phyloP scores from a whole-genome alignment of 2,113 vertebrate species.

The Eulacestoma nigropectus region DNA sequence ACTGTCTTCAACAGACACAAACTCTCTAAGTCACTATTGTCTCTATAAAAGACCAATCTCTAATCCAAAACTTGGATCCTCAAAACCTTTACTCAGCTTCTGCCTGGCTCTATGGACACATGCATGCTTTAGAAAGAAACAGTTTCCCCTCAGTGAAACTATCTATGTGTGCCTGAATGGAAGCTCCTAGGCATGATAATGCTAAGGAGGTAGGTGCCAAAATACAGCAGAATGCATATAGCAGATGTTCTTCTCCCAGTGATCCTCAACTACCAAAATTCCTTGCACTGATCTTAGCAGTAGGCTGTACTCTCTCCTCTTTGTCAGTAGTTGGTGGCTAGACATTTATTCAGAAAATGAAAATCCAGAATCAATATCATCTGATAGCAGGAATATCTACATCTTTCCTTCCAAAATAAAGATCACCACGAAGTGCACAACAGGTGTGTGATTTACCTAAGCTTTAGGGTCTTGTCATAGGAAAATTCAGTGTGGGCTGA shows the following conservation, averaged over 20 bases:
- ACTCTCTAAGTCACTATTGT: not conserved
- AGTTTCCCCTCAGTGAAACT: not conserved
- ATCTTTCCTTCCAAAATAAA: not conserved
- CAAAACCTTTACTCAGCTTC: not conserved
- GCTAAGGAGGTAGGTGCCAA: not conserved
- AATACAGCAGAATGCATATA: not conserved
- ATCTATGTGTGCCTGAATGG: not conserved
- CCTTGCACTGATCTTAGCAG: not conserved
- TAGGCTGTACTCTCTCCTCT: not conserved
- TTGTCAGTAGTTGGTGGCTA: not conserved
- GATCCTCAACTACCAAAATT: not conserved
- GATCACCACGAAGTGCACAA: accelerated
- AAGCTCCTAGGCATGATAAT: not conserved
- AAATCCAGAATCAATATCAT: not conserved
- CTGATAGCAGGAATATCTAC: not conserved
- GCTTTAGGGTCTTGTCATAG: not conserved
- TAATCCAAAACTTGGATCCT: not conserved
- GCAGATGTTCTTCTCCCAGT: not conserved
- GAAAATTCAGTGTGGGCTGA: not conserved
- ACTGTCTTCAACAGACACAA: not conserved
- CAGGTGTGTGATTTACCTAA: not conserved
- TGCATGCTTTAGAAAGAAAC: not conserved
- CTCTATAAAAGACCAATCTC: accelerated
- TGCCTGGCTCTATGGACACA: not conserved
- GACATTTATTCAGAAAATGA: not conserved